Base-by-base conservation (phyloP, 1,140 invertebrate species). In the Copidosoma floridanum region DNA sequence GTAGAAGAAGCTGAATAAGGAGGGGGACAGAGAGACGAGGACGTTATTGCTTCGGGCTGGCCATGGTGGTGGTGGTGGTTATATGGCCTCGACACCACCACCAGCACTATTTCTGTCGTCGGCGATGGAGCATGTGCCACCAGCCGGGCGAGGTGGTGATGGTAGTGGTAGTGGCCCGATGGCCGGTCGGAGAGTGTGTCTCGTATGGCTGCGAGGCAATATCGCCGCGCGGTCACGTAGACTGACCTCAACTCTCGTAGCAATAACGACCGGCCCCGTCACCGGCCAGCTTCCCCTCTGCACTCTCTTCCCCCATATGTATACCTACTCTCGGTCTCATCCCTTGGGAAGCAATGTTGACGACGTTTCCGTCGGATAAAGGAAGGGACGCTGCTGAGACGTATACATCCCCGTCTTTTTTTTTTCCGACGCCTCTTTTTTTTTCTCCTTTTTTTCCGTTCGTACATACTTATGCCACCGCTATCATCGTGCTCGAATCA, bases 171-270 rank as follows among this genome's bases (percentile, higher is more conserved):
- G 68, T 54, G 52, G 41, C 61, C 55, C n/a, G 27, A 16, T 12
- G 11, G n/a, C 20, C 8, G 7, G 3, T 26, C 37, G n/a, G n/a
- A n/a, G n/a, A n/a, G n/a, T n/a, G n/a, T n/a, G n/a, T n/a, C 21
- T 5, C 37, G 38, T n/a, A 24, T 8, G 38, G 21, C 23, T 23
- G 58, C 51, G 68, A 54, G 56, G 71, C 72, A 76, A 76, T 76
- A 76, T 76, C 72, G 51, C 14, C 67, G 68, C 53, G 68, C 67
- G 71, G 73, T 76, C 74, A 76, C 74, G 74, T 76, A 75, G 73
- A 75, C 73, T 73, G 73, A 76, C 74, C 74, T 76, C 74, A 73
- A 69, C 66, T 71, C 63, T 63, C n/a, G 27, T 65, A 68, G 73
- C 72, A 76, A 76, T 75, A 75, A 76, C 71, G 72, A 74, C n/a